phyloP scores from a whole-genome alignment of 2,797 vertebrate species.

The Myotis vivesi region DNA sequence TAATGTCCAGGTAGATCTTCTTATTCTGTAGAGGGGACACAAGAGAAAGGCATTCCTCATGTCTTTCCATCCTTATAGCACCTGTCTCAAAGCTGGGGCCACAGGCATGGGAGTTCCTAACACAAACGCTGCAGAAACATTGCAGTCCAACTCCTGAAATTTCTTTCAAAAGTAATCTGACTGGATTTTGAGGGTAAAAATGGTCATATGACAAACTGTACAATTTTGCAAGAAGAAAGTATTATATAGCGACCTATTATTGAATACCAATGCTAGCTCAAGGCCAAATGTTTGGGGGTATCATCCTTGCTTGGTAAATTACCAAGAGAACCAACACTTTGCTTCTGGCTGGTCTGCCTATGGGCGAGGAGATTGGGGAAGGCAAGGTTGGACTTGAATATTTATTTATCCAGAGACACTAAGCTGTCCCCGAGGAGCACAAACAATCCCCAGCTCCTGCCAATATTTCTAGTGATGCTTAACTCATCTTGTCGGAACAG shows the following conservation, averaged over 20 bases:
- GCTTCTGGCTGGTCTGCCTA: slow-evolving; percentile 2
- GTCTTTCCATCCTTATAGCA: neutral
- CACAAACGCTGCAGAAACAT: neutral
- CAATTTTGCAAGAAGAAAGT: neutral
- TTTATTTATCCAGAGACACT: slow-evolving; percentile 53
- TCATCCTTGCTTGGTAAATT: slow-evolving; percentile 20
- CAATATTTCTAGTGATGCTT: slow-evolving; percentile 60
- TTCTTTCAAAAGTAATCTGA: slow-evolving; percentile 39
- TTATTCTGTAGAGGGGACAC: slow-evolving; percentile 89
- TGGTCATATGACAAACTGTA: neutral
- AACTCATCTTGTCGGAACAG: slow-evolving; percentile 48
- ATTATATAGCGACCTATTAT: neutral
- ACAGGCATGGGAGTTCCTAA: neutral
- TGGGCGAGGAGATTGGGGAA: slow-evolving; percentile 54
- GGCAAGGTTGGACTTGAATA: slow-evolving; percentile 36
- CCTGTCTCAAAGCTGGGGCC: neutral
- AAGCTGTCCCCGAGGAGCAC: slow-evolving; percentile 50
- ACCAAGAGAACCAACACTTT: slow-evolving; percentile 11
- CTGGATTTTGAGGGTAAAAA: slow-evolving; percentile 6
- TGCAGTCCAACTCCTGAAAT: neutral
- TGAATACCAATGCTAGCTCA: neutral
- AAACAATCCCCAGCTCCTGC: slow-evolving; percentile 42
- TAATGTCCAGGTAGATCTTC: slow-evolving; percentile 94
- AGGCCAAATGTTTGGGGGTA: neutral
- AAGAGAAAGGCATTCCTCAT: neutral